Evolutionary conservation across 1,140 invertebrate species (phyloP).

Genomic region (Drosophila tani): DNA sequence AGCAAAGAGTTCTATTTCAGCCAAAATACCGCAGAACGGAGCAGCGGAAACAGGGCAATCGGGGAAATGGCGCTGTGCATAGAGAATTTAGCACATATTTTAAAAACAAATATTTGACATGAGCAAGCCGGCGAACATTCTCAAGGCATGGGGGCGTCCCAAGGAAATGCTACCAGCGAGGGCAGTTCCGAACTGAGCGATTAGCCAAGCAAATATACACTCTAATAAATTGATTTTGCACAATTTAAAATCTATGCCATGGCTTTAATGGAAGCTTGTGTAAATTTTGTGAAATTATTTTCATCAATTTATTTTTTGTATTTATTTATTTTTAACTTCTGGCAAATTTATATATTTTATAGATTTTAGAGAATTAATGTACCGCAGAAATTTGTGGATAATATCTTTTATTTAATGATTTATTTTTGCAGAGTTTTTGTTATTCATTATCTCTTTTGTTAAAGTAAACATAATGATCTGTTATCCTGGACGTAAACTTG

Average conservation of each 20-base stretch:
- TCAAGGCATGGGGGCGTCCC: slow-evolving; percentile 1
- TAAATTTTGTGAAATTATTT: no score
- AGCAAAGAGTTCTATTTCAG: slow-evolving; percentile 37
- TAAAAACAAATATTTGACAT: slow-evolving; percentile 71
- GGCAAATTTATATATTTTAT: no score
- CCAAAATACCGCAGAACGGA: slow-evolving; percentile 46
- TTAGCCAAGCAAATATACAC: background rate
- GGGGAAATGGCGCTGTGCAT: slow-evolving; percentile 23
- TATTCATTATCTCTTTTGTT: no score
- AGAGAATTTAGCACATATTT: slow-evolving; percentile 75
- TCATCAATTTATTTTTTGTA: no score
- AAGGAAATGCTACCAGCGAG: slow-evolving; percentile 13
- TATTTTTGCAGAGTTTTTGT: no score
- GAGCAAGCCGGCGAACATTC: slow-evolving; percentile 47
- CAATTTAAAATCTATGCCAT: no score
- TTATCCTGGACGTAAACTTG: no score
- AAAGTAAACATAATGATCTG: no score
- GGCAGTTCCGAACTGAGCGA: background rate
- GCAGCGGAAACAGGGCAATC: slow-evolving; percentile 1
- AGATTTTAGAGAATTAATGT: no score
- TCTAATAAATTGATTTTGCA: background rate
- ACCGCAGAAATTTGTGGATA: no score
- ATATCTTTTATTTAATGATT: no score
- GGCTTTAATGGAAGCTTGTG: background rate
- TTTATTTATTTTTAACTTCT: no score